Evolutionary conservation across 2,797 vertebrate species (phyloP).

Genomic region (Kryptolebias ocellatus): DNA sequence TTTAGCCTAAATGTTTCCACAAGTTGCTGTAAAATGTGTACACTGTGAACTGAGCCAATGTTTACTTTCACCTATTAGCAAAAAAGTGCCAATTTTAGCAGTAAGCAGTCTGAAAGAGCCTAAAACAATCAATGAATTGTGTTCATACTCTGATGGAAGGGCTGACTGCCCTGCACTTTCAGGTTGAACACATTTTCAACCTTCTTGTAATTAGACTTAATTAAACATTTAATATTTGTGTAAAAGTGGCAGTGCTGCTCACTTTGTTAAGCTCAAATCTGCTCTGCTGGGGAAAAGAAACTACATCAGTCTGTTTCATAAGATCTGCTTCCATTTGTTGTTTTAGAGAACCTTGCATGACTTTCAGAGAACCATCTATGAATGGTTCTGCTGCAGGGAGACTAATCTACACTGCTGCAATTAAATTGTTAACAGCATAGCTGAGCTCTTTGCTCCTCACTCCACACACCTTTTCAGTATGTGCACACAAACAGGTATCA

Average conservation of each 20-base stretch:
- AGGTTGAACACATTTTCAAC: neutral
- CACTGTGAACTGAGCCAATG: constrained; percentile 2
- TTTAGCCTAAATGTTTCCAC: too few relatives aligned
- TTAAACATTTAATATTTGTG: too few relatives aligned
- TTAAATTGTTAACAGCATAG: constrained; percentile 2
- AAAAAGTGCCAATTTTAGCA: neutral
- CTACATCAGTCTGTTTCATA: neutral
- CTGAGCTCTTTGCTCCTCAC: neutral
- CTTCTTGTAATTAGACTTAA: neutral
- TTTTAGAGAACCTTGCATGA: neutral
- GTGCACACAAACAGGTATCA: neutral
- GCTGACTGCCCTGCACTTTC: neutral
- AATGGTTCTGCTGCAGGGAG: neutral
- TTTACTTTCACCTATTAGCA: too few relatives aligned
- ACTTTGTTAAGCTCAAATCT: too few relatives aligned
- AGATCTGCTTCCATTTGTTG: neutral
- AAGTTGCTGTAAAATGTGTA: neutral
- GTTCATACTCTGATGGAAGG: neutral
- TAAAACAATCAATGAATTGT: constrained; percentile 5
- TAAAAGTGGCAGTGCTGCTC: too few relatives aligned
- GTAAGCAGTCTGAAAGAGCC: constrained; percentile 4
- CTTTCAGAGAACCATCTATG: neutral
- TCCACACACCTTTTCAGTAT: neutral
- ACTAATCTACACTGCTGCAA: neutral
- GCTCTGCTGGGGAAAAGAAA: too few relatives aligned